These are phyloP conservation scores for Potorous gilbertii DNA, from an alignment of 2,797 vertebrate species.

Conservation along the genomic window DNA sequence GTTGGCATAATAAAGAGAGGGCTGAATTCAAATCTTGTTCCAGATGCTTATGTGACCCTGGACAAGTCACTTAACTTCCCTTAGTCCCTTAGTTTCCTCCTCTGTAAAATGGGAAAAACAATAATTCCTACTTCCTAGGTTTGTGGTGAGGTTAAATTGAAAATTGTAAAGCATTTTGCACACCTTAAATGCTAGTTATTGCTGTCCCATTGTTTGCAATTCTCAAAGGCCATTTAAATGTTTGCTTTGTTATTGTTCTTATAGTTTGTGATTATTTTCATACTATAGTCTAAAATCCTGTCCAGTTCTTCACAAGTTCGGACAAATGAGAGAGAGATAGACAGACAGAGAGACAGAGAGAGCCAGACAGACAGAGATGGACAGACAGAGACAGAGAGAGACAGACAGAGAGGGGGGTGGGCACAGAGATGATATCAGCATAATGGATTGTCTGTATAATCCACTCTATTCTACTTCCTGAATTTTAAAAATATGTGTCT, in stretches of 20 bases:
- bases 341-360: not conserved
- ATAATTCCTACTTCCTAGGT: not conserved
- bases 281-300: not conserved
- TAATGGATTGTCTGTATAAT: not conserved
- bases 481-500: not conserved
- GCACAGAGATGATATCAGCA: not conserved
- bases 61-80: not conserved
- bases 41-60: not conserved
- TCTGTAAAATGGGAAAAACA: not conserved
- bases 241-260: not conserved
- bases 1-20: not conserved
- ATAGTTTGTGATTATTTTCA: not conserved
- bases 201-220: not conserved
- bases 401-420: rapidly evolving
- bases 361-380: not conserved
- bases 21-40: not conserved
- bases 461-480: not conserved
- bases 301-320: not conserved
- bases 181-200: not conserved
- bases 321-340: not conserved
- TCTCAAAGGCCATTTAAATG: not conserved
- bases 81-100: not conserved
- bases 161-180: not conserved
- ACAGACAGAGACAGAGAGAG: not conserved
- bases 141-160: not conserved